Base-by-base conservation (phyloP, 2,797 vertebrate genomes). In the Spea hammondii region DNA sequence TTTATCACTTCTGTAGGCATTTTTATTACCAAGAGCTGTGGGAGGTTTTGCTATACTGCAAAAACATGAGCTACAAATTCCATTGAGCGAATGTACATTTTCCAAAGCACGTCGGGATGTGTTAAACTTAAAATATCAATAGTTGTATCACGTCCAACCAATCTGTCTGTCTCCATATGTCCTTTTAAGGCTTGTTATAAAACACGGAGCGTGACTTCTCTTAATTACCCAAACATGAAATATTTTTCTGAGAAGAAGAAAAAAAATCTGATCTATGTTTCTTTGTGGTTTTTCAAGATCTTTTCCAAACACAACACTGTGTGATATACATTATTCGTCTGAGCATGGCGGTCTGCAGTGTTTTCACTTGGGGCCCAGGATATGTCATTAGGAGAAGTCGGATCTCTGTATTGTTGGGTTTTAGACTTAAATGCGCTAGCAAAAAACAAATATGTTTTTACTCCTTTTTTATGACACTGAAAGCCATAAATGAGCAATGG, bases 171-270 rank as follows among this genome's bases (percentile, higher is more conserved):
- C 73, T 76, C 79, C 62, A 67, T 51, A 50, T 59, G 9, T 62
- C 66, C 66, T 79, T 74, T 55, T 79, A 70, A 64, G 65, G 66
- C 67, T 49, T 65, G 79, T 46, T 66, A 76, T 65, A n/a, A 44
- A 67, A 76, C 59, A 59, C 67, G 13, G 46, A 72, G 71, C 57
- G 5, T 14, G 78, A 70, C 71, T 17, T 55, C 65, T 45, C 1
- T 17, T 32, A 14, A 14, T 14, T 17, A 10, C n/a, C 50, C 14
- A 71, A 68, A 68, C 45, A 51, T 10, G 44, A 53, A 4, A 1
- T 50, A 59, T 78, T 57, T 54, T 14, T 46, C 10, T 72, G 59
- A 17, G 70, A 10, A 50, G 13, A 51, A 62, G 54, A 74, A 74
- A 46, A 6, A 64, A 50, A 64, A 11, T 12, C 13, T 13, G 50